These are phyloP conservation scores for Oenanthe oenanthe DNA, from an alignment of 2,113 vertebrate species.

Conservation along the genomic window DNA sequence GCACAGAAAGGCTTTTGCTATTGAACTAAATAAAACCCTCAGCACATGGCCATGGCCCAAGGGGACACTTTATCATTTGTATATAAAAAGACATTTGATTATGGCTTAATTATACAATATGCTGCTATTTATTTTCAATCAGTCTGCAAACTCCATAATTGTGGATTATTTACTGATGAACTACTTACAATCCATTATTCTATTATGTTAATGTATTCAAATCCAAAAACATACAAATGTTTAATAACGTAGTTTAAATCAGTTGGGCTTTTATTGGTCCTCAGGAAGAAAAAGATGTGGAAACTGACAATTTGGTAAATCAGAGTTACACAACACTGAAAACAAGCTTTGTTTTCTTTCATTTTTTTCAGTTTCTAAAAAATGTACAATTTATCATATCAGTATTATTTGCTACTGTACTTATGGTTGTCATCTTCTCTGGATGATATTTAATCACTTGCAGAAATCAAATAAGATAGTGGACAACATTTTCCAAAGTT, in stretches of 20 bases:
- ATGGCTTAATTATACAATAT: constrained; percentile 71
- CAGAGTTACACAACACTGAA: not conserved
- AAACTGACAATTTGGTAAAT: constrained; percentile 36
- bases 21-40: constrained; percentile 73
- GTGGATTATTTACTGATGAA: constrained; percentile 76
- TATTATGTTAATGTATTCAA: constrained; percentile 71
- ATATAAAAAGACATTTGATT: constrained; percentile 71
- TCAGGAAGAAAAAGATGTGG: constrained; percentile 11
- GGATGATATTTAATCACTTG: constrained; percentile 3
- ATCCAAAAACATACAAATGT: constrained; percentile 53
- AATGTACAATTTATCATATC: constrained; percentile 34
- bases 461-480: constrained; percentile 15
- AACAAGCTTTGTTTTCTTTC: not conserved
- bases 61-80: constrained; percentile 75
- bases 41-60: constrained; percentile 69
- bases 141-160: constrained; percentile 71
- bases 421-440: constrained; percentile 4
- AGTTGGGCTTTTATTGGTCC: constrained; percentile 43
- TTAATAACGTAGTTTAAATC: constrained; percentile 64
- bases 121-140: constrained; percentile 74
- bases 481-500: not conserved
- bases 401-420: constrained; percentile 60
- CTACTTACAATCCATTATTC: constrained; percentile 76
- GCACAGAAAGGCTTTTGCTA: constrained; percentile 56
- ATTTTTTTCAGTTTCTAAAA: constrained; percentile 15